Base-by-base conservation (phyloP, 2,113 vertebrate species). In the Tichodroma muraria region DNA sequence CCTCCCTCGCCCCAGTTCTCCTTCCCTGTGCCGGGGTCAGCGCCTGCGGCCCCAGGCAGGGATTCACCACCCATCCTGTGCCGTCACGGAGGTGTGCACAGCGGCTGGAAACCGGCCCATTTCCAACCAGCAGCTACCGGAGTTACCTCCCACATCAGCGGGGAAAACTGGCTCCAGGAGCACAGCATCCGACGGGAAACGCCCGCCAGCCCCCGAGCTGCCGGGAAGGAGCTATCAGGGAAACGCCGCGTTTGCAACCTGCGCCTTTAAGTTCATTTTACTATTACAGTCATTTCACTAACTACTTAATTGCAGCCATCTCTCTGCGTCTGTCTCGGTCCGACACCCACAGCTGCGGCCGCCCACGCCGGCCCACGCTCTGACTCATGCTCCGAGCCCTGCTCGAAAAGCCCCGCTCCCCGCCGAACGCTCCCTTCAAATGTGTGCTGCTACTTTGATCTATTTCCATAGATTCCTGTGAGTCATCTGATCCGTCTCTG, bases 261-360 rank as follows among this genome's bases (percentile, higher is more conserved):
- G 49, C 52, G 31, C 88, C 95, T 97, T 98, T 97, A 97, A 94
- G 95, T 95, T 54, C 76, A 60, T 94, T 95, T 96, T 89, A 88
- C 95, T 96, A 83, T 95, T 88, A 47, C 45, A 96, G 95, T 91
- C 90, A 93, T 96, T 97, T 96, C 70, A 21, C 96, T 96, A 96
- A 96, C 76, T 94, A 73, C 76, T 70, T 95, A 97, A 97, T 94
- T 95, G 79, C 88, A 97, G 95, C 95, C 92, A 97, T 96, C 94
- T 94, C 66, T 97, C 92, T 88, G 90, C 70, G 83, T 95, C 97
- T 96, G 96, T 97, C 96, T 97, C 90, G 90, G 97, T 94, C 96
- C 96, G 84, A 98, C 98, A 96, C 98, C 97, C 97, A 94, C 97
- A 95, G 96, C 96, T 95, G 97, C 82, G 68, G 92, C 95, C 81